Conservation (phyloP, 2,888 invertebrate species). For the Plagiodera versicolora region DNA sequence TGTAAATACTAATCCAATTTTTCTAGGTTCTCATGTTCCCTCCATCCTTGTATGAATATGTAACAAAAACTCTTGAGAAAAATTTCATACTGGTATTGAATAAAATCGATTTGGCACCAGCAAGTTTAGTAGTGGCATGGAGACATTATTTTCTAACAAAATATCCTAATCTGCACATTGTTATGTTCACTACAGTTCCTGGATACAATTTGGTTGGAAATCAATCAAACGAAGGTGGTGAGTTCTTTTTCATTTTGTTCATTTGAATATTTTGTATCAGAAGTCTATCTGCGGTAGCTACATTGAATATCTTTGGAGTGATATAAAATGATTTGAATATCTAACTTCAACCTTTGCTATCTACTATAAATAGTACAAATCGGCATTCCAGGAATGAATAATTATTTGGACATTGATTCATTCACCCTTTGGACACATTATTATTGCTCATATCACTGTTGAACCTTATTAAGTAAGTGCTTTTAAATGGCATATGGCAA, state of each 20-base stretch:
- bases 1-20: neutral
- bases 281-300: no score
- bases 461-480: no score
- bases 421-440: no score
- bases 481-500: no score
- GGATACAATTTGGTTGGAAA: slow-evolving; percentile 68
- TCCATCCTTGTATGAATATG: slow-evolving; percentile 81
- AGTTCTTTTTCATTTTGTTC: slow-evolving; percentile 18
- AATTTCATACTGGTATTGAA: slow-evolving; percentile 86
- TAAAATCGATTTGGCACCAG: slow-evolving; percentile 87
- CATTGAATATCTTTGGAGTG: no score
- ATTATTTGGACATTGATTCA: no score
- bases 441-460: no score
- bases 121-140: slow-evolving; percentile 84
- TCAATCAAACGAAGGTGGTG: slow-evolving; percentile 60
- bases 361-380: no score
- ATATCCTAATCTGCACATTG: slow-evolving; percentile 73
- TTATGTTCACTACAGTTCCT: slow-evolving; percentile 85
- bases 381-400: no score
- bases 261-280: no score
- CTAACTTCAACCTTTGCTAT: no score
- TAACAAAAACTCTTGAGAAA: slow-evolving; percentile 74
- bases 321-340: no score
- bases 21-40: slow-evolving; percentile 81
- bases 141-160: slow-evolving; percentile 71